phyloP scores from a whole-genome alignment of 2,888 invertebrate genomes.

The Tanytarsus gracilentus region DNA sequence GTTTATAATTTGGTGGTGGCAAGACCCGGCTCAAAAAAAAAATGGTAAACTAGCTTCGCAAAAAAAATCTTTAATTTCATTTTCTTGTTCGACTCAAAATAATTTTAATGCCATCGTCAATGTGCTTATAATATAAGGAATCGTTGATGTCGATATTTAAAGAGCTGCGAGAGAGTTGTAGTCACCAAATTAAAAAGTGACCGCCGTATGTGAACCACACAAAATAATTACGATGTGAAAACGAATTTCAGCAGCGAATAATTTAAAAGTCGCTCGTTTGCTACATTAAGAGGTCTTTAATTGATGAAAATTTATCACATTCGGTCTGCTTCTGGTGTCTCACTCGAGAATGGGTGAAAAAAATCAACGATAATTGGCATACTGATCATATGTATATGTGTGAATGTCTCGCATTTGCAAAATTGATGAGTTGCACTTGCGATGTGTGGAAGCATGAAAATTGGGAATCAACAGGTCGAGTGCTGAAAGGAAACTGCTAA shows the following conservation, averaged over 20 bases:
- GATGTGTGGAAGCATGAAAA: neutral
- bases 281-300: neutral
- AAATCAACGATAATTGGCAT: constrained; percentile 5
- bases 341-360: neutral
- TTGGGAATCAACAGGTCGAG: neutral
- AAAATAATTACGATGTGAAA: constrained; percentile 4
- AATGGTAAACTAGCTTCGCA: too few species aligned
- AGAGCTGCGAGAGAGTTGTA: too few species aligned
- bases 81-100: neutral
- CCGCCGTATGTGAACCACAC: too few species aligned
- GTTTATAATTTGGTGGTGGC: neutral
- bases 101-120: neutral
- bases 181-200: neutral
- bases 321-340: neutral
- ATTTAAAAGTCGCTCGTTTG: constrained; percentile 2
- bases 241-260: constrained; percentile 11
- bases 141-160: neutral
- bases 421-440: neutral
- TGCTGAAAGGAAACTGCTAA: neutral
- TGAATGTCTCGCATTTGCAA: neutral
- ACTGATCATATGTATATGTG: neutral
- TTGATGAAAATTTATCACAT: constrained; percentile 16
- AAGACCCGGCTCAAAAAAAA: neutral
- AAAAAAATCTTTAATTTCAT: too few species aligned
- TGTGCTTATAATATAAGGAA: neutral